Evolutionary conservation across 1,140 invertebrate species (phyloP).

Genomic region (Atta colombica): DNA sequence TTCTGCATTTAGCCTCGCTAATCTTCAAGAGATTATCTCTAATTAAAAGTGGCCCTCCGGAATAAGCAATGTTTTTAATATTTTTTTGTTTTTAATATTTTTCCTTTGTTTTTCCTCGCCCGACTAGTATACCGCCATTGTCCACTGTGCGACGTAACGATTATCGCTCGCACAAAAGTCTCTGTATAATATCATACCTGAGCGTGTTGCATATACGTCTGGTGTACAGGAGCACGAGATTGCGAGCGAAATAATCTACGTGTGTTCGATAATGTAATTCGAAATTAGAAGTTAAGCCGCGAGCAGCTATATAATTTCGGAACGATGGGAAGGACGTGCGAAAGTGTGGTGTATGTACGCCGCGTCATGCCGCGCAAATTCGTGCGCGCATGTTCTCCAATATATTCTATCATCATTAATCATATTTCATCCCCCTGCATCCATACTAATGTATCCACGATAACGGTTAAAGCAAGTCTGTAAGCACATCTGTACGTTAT

Average conservation of each 20-base stretch:
- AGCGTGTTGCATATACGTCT: slow-evolving; percentile 26
- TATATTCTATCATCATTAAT: slow-evolving; percentile 74
- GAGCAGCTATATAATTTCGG: slow-evolving; percentile 2
- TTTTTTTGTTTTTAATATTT: slow-evolving; percentile 17
- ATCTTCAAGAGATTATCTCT: slow-evolving; percentile 34
- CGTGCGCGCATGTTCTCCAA: slow-evolving; percentile 36
- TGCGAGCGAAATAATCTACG: slow-evolving; percentile 49
- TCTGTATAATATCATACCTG: slow-evolving; percentile 39
- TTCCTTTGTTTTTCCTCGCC: background rate
- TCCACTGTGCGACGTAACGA: slow-evolving; percentile 31
- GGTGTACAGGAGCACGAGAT: background rate
- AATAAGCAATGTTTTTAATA: slow-evolving; percentile 19
- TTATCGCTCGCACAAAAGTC: slow-evolving; percentile 26
- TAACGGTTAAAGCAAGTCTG: slow-evolving; percentile 71
- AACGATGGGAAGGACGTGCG: slow-evolving; percentile 10
- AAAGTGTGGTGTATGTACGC: slow-evolving; percentile 19
- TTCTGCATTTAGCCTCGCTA: slow-evolving; percentile 12
- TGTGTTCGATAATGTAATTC: slow-evolving; percentile 60
- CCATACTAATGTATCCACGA: slow-evolving; percentile 69
- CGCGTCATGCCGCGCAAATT: slow-evolving; percentile 32
- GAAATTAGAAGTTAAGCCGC: slow-evolving; percentile 56
- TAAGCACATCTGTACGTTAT: slow-evolving; percentile 71
- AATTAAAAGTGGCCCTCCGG: slow-evolving; percentile 44
- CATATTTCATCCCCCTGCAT: slow-evolving; percentile 66
- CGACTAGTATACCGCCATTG: slow-evolving; percentile 5